These are phyloP conservation scores for Stenolophus ochropezus DNA, from an alignment of 2,888 invertebrate species.

Conservation along the genomic window DNA sequence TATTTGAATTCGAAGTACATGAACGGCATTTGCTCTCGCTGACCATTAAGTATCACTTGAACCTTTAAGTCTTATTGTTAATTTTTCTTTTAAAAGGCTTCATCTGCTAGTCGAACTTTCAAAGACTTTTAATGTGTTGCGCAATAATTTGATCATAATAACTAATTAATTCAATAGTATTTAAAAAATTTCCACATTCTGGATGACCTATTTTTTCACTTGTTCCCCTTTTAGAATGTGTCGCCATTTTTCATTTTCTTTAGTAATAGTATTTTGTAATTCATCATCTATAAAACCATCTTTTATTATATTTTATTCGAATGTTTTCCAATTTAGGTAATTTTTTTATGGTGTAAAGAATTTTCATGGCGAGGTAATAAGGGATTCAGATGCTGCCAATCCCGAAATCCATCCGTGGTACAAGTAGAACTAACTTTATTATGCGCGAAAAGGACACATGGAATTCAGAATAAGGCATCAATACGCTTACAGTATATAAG, in stretches of 20 bases:
- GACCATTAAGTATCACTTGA: conserved; percentile 29
- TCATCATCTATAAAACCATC: conserved; percentile 45
- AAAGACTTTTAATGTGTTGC: conserved; percentile 47
- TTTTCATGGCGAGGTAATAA: conserved; percentile 34
- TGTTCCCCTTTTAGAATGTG: conserved; percentile 44
- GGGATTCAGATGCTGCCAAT: conserved; percentile 45
- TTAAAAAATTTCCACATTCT: neutral
- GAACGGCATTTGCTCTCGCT: conserved; percentile 33
- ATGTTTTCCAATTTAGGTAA: conserved; percentile 40
- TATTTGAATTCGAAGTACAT: conserved; percentile 22
- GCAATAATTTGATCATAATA: conserved; percentile 46
- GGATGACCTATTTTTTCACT: conserved; percentile 18
- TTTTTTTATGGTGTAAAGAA: conserved; percentile 36
- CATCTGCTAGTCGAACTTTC: conserved; percentile 32
- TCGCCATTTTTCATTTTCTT: conserved; percentile 33
- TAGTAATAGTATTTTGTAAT: conserved; percentile 42
- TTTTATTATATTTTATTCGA: conserved; percentile 20
- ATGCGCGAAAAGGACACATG: conserved; percentile 26
- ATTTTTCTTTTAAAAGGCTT: conserved; percentile 25
- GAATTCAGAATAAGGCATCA: conserved; percentile 43
- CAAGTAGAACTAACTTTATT: neutral
- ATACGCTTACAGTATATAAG: conserved; percentile 20
- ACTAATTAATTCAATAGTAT: conserved; percentile 30
- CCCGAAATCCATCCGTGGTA: neutral
- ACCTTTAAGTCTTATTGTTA: conserved; percentile 40